Evolutionary conservation across 2,113 vertebrate genomes (phyloP), one percentile per base, ranked within the genome.

Genomic region (Caretta caretta): DNA sequence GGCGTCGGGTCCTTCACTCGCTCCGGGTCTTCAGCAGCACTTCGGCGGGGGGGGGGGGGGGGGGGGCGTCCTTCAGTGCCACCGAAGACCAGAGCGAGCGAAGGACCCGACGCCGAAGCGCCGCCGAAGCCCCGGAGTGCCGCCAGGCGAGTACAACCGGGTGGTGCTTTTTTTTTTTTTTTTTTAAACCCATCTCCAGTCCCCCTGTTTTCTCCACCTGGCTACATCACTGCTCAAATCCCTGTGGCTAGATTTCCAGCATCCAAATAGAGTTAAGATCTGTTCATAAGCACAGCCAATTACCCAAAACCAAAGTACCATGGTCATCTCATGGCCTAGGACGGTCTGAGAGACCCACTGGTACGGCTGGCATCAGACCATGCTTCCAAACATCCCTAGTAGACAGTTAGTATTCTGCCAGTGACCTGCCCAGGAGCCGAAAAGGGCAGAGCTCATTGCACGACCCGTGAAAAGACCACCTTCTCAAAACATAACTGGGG

Each of bases 321-420:
- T 3, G 19, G 19, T n/a, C n/a, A 72, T 72, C 35, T 72, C n/a
- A 38, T 38, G n/a, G n/a, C 65, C n/a, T 19, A 72, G 17, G 17
- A 38, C 2, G 19, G n/a, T 38, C n/a, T 38, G n/a, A 2, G 4
- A 3, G 17, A 22, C 19, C 2, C 65, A 72, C 8, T 2, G 8
- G 2, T 4, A 38, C 65, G 2, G 35, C 8, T 4, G 11, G 65
- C 65, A 72, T 10, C n/a, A 38, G 65, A 72, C 19, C 65, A 72
- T n/a, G 65, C 10, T 72, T 72, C 19, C 8, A 22, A 22, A 69
- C 35, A 69, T 69, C 35, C 8, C 65, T n/a, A 14, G n/a, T 20
- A n/a, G 65, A 69, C 35, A 10, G 35, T 27, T 14, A 38, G 65
- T 35, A 69, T 35, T 17, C 8, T n/a, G 65, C 65, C 65, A 9